Evolutionary conservation across 2,113 vertebrate species (phyloP), one percentile per base, ranked within the genome.

Genomic region (Vimba vimba): DNA sequence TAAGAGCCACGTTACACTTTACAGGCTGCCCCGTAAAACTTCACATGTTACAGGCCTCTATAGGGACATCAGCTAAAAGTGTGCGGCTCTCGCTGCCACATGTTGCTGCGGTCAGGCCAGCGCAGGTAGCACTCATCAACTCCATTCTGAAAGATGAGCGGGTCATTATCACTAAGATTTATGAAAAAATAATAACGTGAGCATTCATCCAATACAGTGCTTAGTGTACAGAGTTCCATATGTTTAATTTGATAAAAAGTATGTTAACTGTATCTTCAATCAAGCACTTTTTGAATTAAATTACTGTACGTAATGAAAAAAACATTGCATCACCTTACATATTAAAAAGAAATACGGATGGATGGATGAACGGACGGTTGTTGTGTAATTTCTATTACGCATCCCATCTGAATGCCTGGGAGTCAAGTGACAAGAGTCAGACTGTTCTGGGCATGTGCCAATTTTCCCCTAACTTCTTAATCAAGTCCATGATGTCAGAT

Each of bases 1-100:
- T 87, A 92, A 89, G 89, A 87, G 77, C 55, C 45, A 57, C 75
- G 89, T 93, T 92, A 91, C 89, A 90, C 89, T 94, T 94, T 94
- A 94, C 91, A 87, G 89, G 86, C 90, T 89, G 59, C 88, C 90
- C 87, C 88, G 85, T 88, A 89, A 91, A 93, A 91, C 86, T 87
- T 92, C 89, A 90, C 90, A 94, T 85, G 89, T 93, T 94, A 95
- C 88, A 84, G 90, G 92, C 91, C 94, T 94, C 94, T 79, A 71
- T 93, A 94, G 93, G 87, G 91, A 89, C 89, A 92, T 93, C 91
- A 91, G 89, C 71, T 57, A 71, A 82, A 89, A 79, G 71, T 36
- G 60, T 45, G 83, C 4, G 78, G 79, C 85, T 92, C 91, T 94
- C 89, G 86, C 60, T 91, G 76, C 66, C 83, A 94, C 93, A 92